Conservation (phyloP, 1,140 invertebrate species). For the Argopecten irradians region DNA sequence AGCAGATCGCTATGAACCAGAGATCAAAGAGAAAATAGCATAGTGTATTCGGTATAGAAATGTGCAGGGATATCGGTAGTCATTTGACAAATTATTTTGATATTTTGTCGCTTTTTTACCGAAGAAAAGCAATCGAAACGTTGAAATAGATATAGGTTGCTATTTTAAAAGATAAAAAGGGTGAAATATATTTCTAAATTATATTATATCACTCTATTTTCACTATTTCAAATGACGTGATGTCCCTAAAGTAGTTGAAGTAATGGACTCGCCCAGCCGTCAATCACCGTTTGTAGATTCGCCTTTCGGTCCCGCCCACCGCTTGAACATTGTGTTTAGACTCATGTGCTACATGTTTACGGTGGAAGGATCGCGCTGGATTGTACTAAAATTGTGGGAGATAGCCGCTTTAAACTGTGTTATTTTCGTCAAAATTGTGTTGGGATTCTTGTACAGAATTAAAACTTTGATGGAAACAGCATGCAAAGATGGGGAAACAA, state of each 20-base stretch:
- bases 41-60: background rate
- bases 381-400: slow-evolving; percentile 34
- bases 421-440: slow-evolving; percentile 27
- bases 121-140: background rate
- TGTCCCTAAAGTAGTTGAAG: background rate
- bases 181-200: background rate
- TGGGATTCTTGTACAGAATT: background rate
- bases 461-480: slow-evolving; percentile 38
- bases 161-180: background rate
- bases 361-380: slow-evolving; percentile 1
- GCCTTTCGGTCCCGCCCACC: slow-evolving; percentile 1
- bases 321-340: background rate
- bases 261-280: background rate
- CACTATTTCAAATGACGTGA: background rate
- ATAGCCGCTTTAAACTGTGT: background rate
- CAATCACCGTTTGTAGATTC: slow-evolving; percentile 15
- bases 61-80: background rate
- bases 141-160: background rate
- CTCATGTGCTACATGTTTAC: background rate
- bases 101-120: background rate
- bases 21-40: background rate
- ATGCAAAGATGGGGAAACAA: slow-evolving; percentile 45
- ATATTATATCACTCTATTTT: background rate
- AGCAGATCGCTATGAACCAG: slow-evolving; percentile 6
- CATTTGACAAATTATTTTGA: background rate